Percentiles rank a stretch among this genome's conserved stretches.
These are phyloP conservation scores for Telmatherina bonti DNA, from an alignment of 2,797 vertebrate species.

Conservation along the genomic window DNA sequence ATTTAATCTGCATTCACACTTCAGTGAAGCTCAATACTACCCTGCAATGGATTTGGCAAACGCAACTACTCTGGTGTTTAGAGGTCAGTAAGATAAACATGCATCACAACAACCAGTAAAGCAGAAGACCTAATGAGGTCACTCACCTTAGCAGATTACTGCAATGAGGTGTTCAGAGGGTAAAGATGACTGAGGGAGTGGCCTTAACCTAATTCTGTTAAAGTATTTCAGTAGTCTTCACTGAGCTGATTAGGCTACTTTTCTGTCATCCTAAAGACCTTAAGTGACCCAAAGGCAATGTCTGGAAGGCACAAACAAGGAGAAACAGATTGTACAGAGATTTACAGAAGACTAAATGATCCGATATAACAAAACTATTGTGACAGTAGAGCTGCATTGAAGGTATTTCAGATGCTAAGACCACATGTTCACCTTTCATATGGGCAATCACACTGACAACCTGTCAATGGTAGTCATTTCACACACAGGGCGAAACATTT, in stretches of 20 bases:
- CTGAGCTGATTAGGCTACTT: conserved; percentile 77
- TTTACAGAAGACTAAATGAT: conserved; percentile 50
- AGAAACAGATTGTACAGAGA: conserved; percentile 70
- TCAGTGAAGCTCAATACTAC: not conserved
- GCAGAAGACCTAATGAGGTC: conserved; percentile 73
- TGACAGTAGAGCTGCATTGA: conserved; percentile 59
- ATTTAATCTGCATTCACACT: not conserved
- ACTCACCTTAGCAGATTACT: conserved; percentile 71
- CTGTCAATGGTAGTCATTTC: conserved; percentile 18
- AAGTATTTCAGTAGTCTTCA: conserved; percentile 77
- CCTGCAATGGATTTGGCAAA: conserved; percentile 4
- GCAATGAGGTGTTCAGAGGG: conserved; percentile 69
- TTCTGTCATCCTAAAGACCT: conserved; percentile 64
- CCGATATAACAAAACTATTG: conserved; percentile 52
- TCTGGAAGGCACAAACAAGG: conserved; percentile 41
- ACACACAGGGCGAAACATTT: conserved; percentile 10
- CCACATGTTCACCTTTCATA: conserved; percentile 29
- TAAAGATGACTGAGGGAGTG: conserved; percentile 62
- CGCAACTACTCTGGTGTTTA: not conserved
- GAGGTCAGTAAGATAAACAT: not conserved
- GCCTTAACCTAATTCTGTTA: conserved; percentile 77
- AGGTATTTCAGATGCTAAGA: not conserved
- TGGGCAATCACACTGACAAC: conserved; percentile 4
- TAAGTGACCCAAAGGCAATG: conserved; percentile 52
- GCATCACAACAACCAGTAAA: conserved; percentile 33